Conservation (phyloP, 2,113 vertebrate species). For the Etia nguti region DNA sequence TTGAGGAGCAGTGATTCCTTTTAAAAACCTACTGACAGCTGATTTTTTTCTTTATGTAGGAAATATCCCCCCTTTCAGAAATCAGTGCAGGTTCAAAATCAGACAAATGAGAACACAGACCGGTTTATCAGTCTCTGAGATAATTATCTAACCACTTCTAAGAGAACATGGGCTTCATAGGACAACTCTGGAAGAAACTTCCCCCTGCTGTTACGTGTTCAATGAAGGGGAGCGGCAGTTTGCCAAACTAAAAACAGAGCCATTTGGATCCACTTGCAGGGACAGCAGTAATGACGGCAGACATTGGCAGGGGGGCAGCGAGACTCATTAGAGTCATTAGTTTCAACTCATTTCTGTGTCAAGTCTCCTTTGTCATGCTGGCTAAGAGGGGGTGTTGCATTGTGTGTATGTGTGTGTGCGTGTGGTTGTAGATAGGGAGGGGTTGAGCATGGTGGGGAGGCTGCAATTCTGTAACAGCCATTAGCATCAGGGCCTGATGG, state of each 20-base stretch:
- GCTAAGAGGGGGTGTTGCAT: neutral
- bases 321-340: slow-evolving; percentile 59
- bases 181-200: neutral
- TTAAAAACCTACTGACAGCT: neutral
- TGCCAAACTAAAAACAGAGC: slow-evolving; percentile 32
- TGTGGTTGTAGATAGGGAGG: neutral
- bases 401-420: neutral
- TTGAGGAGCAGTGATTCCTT: neutral
- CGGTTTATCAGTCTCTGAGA: neutral
- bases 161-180: neutral
- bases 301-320: slow-evolving; percentile 39
- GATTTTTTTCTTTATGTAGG: neutral
- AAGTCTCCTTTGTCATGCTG: slow-evolving; percentile 37
- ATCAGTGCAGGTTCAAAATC: neutral
- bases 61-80: neutral
- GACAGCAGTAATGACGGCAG: slow-evolving; percentile 38
- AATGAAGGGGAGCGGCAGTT: neutral
- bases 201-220: neutral
- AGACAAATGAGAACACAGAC: neutral
- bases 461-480: slow-evolving; percentile 20
- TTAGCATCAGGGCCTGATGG: slow-evolving; percentile 53
- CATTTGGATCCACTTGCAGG: slow-evolving; percentile 46
- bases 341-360: slow-evolving; percentile 61
- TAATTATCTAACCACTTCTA: neutral
- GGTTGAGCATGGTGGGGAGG: neutral